Conservation (phyloP, 2,888 invertebrate species). For the Drosophila mulleri region DNA sequence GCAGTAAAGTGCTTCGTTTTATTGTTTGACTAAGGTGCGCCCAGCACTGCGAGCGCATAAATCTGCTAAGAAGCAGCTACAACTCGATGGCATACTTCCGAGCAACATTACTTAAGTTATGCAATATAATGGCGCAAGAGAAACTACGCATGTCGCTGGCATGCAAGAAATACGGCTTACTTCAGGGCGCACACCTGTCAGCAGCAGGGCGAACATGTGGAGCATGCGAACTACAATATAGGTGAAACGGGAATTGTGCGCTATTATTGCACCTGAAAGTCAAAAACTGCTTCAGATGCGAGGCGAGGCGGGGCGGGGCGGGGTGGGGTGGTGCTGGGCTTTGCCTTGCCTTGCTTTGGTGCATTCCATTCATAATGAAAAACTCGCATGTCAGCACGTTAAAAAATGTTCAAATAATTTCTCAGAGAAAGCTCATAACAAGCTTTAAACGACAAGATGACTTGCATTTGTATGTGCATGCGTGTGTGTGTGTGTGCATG, state of each 20-base stretch:
- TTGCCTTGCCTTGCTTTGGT: no score
- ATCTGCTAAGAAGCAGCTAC: background rate
- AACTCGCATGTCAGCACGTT: slow-evolving; percentile 29
- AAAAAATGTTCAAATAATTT: slow-evolving; percentile 45
- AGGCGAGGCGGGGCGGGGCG: background rate
- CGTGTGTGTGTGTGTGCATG: background rate
- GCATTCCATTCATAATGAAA: slow-evolving; percentile 47
- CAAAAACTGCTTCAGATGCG: slow-evolving; percentile 17
- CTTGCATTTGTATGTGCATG: background rate
- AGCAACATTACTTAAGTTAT: slow-evolving; percentile 25
- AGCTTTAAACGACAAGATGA: background rate
- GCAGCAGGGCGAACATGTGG: background rate
- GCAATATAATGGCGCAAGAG: slow-evolving; percentile 36
- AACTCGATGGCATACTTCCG: background rate
- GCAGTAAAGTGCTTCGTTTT: slow-evolving; percentile 1
- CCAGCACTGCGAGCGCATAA: background rate
- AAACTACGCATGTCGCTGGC: slow-evolving; percentile 19
- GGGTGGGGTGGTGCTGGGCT: no score
- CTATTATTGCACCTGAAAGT: slow-evolving; percentile 54
- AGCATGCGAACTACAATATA: slow-evolving; percentile 1
- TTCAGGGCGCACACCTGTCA: slow-evolving; percentile 27
- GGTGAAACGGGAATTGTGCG: slow-evolving; percentile 16
- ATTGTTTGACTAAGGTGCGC: slow-evolving; percentile 2
- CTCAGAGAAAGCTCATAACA: slow-evolving; percentile 22
- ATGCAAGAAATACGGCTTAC: slow-evolving; percentile 42